Evolutionary conservation across 2,888 invertebrate genomes (phyloP), one percentile per base, ranked within the genome.

Genomic region (Nomada goodeniana): DNA sequence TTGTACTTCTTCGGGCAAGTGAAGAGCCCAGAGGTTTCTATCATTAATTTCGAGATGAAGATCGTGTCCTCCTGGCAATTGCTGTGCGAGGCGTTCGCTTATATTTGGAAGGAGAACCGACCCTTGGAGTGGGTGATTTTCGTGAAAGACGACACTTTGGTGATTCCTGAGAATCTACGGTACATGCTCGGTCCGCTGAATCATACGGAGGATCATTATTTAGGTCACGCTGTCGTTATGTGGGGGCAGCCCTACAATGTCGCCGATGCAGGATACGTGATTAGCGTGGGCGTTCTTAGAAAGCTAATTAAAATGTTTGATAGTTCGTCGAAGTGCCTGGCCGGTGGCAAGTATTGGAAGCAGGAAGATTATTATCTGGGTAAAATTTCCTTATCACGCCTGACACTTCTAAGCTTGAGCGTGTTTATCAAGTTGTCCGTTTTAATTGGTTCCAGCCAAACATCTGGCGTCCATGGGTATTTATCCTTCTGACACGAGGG

Each of bases 311-410:
- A 91, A 13, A 93, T 91, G 76, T 94, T 95, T 85, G 91, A 93
- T 80, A 91, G 90, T n/a, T 88, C 93, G 0, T 89, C 93, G 47
- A 92, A 93, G 57, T 95, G 95, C 90, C 84, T 90, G n/a, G 88
- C 91, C 7, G 93, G 94, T 71, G 94, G 94, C 60, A 94, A 94
- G 76, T 95, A 94, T 89, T 94, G 95, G 94, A 95, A 95, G 83
- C 94, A 95, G 87, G 95, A 95, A 91, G 95, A 95, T 91, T 95
- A 94, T 91, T 95, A 95, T 91, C 94, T 95, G 79, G 95, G 95
- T 95, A 90, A 85, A 75, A 83, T 15, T 53, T n/a, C 9, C 10
- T 69, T 73, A 15, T 15, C 44, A 26, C 23, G 0, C 13, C 36
- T 13, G 23, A 59, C 29, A 36, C 36, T 7, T 20, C 3, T n/a